Conservation (phyloP, 2,797 vertebrate species). For the Chromobotia macracanthus region DNA sequence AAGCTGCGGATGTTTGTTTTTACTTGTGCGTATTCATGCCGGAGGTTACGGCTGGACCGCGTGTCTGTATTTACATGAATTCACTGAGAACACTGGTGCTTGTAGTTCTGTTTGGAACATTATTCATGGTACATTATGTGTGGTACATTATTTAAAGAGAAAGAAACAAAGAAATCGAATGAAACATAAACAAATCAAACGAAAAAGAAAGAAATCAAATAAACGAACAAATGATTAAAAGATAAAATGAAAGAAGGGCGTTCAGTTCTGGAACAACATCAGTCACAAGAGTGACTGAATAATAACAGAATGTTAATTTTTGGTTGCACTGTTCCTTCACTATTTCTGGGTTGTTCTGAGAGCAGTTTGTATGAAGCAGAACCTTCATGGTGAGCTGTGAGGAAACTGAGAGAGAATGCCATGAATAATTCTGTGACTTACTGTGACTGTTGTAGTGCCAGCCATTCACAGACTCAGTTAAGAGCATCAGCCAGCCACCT, state of each 20-base stretch:
- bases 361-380: not conserved
- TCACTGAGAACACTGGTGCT: not conserved
- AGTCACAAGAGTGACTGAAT: not conserved
- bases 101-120: not conserved
- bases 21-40: not conserved
- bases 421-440: constrained; percentile 58
- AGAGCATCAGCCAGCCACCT: constrained; percentile 29
- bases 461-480: constrained; percentile 49
- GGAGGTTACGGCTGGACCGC: not conserved
- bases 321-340: not conserved
- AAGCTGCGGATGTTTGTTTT: constrained; percentile 9
- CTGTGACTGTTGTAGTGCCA: constrained; percentile 52
- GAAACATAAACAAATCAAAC: no score
- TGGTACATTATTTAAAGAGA: no score
- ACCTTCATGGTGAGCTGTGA: constrained; percentile 3
- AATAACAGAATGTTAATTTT: not conserved
- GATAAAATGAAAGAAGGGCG: not conserved
- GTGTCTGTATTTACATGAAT: not conserved
- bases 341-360: not conserved
- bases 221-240: not conserved
- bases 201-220: no score
- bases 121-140: not conserved
- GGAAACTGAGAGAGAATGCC: constrained; percentile 13
- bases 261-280: not conserved
- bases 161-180: no score